Base-by-base conservation (phyloP, 2,113 vertebrate species). In the Halcyon malimbica region DNA sequence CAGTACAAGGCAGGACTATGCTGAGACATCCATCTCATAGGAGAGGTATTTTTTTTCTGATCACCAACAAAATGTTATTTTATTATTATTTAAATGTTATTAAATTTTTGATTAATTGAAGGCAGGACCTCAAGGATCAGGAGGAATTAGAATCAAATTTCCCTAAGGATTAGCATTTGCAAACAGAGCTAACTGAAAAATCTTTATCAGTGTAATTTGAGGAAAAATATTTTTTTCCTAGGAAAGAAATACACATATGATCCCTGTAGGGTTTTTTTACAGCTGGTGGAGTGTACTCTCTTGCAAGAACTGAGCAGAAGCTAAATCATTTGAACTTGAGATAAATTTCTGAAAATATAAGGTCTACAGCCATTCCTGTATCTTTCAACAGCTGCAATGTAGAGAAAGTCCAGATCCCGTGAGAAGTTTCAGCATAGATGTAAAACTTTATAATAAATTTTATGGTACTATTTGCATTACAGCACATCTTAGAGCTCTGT, bases 231-330 rank as follows among this genome's bases (percentile, higher is more conserved):
- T 35, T 35, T 35, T 35, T 35, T 35, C 35, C 35, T 35, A 35
- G 35, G 35, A 35, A 35, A 35, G 35, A 35, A 35, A 35, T 35
- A 35, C 5, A 8, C 7, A 11, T 39, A 13, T 24, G 7, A 37
- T 63, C 5, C 5, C 24, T 79, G 17, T 37, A 63, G 15, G 18
- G 4, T 42, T 41, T 87, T 41, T 56, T 73, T 19, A 37, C 15
- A 11, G 6, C 4, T 3, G 2, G n/a, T 13, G 6, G 37, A 76
- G 5, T 8, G 4, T 29, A 6, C 4, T 24, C 6, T 71, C 44
- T 35, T n/a, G 13, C 12, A 53, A 65, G 64, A 83, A 35, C 35
- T 35, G 35, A 35, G 35, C 35, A 35, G 35, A 35, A 35, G 35
- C 35, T 35, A 35, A 35, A 35, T 35, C 35, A 35, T 35, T 35